A percentile compares a stretch with the other conserved stretches of the same genome.
Conservation (phyloP, 2,888 invertebrate genomes). For the Philaethria dido region DNA sequence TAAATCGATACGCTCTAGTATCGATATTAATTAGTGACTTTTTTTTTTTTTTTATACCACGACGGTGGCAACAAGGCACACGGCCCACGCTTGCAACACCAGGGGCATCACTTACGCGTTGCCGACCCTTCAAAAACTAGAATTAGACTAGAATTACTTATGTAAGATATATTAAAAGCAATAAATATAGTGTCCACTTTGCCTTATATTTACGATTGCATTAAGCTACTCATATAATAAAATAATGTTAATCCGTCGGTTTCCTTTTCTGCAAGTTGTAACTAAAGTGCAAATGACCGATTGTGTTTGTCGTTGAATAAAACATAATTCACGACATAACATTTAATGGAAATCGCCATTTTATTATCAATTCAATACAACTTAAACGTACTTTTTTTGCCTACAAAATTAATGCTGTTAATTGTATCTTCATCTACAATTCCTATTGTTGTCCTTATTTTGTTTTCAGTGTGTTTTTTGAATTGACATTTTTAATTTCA, state of each 20-base stretch:
- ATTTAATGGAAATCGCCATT: constrained; percentile 38
- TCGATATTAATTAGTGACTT: not conserved
- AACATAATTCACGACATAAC: constrained; percentile 34
- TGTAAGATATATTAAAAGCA: constrained; percentile 11
- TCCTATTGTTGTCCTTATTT: constrained; percentile 20
- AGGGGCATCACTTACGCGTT: too few relatives aligned
- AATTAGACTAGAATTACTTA: not conserved
- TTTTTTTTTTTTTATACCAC: too few relatives aligned
- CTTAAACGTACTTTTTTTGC: constrained; percentile 24
- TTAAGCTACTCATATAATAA: constrained; percentile 18
- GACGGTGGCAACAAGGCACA: too few relatives aligned
- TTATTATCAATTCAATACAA: constrained; percentile 35
- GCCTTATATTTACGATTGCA: constrained; percentile 8
- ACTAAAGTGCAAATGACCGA: constrained; percentile 41
- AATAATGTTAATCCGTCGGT: constrained; percentile 40
- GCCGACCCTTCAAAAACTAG: too few relatives aligned
- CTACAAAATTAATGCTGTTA: constrained; percentile 30
- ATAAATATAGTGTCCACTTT: not conserved
- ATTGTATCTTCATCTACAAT: constrained; percentile 32
- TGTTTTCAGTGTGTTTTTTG: not conserved
- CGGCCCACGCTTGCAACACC: too few relatives aligned
- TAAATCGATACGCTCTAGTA: not conserved
- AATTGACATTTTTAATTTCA: not conserved
- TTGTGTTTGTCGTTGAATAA: constrained; percentile 38
- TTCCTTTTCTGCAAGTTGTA: constrained; percentile 31